phyloP scores from a whole-genome alignment of 1,140 invertebrate species.

The Rhagoletis pomonella region DNA sequence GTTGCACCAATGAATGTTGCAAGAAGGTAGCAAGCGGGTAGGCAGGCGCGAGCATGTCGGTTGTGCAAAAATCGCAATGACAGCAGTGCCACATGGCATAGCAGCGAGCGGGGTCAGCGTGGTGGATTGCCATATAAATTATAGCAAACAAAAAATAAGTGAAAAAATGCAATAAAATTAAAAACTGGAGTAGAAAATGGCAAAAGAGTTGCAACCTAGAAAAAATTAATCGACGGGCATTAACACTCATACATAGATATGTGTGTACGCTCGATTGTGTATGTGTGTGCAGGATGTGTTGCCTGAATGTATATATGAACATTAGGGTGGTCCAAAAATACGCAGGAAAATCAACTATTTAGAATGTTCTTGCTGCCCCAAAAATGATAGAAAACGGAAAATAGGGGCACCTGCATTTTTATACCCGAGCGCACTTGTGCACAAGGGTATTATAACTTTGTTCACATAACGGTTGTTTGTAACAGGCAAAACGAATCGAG shows the following conservation, averaged over 20 bases:
- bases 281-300: no score
- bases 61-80: conserved; percentile 41
- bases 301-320: neutral
- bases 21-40: neutral
- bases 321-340: no score
- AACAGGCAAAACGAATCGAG: no score
- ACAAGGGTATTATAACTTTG: no score
- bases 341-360: no score
- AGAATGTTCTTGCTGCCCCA: no score
- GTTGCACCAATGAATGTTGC: neutral
- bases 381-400: no score
- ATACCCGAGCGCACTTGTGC: no score
- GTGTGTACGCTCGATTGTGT: no score
- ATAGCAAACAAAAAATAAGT: conserved; percentile 36
- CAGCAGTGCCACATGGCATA: neutral
- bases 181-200: conserved; percentile 48
- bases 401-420: no score
- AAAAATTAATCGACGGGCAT: conserved; percentile 39
- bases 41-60: neutral
- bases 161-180: conserved; percentile 49
- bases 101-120: neutral
- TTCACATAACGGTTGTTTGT: no score
- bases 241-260: neutral
- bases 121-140: conserved; percentile 35
- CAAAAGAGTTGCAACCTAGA: conserved; percentile 30